These are phyloP conservation scores for Carcharodon carcharias DNA, from an alignment of 2,797 vertebrate species.

Conservation along the genomic window DNA sequence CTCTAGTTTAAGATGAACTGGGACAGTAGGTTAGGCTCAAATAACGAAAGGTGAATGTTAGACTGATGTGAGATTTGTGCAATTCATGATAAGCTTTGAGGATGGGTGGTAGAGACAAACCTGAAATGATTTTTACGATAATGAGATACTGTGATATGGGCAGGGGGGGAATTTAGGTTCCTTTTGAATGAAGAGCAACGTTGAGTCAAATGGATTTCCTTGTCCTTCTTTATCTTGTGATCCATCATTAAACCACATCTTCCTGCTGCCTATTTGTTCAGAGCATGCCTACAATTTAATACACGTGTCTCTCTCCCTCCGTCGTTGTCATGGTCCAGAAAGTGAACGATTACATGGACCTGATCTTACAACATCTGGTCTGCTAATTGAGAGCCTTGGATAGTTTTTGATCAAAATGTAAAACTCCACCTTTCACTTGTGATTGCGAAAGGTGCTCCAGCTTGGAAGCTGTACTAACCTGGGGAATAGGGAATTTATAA, in stretches of 20 bases:
- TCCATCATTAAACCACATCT: background rate
- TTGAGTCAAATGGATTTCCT: background rate
- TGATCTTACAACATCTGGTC: background rate
- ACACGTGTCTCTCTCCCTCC: background rate
- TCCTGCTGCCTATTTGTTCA: background rate
- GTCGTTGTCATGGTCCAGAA: no score
- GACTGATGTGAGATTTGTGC: background rate
- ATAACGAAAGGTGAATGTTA: background rate
- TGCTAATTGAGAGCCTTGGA: background rate
- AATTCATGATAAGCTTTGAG: no score
- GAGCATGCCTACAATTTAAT: no score
- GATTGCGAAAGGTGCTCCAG: background rate
- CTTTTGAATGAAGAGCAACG: background rate
- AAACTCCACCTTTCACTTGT: background rate
- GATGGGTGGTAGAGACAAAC: no score
- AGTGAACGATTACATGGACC: no score
- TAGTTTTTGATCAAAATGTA: background rate
- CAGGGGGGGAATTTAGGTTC: no score
- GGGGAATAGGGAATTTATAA: background rate
- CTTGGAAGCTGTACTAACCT: background rate
- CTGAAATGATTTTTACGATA: no score
- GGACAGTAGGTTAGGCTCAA: background rate
- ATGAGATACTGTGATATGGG: no score
- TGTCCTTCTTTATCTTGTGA: background rate
- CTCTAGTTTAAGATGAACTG: background rate